Evolutionary conservation across 2,888 invertebrate genomes (phyloP).

Genomic region (Sceliomorpha sp.): DNA sequence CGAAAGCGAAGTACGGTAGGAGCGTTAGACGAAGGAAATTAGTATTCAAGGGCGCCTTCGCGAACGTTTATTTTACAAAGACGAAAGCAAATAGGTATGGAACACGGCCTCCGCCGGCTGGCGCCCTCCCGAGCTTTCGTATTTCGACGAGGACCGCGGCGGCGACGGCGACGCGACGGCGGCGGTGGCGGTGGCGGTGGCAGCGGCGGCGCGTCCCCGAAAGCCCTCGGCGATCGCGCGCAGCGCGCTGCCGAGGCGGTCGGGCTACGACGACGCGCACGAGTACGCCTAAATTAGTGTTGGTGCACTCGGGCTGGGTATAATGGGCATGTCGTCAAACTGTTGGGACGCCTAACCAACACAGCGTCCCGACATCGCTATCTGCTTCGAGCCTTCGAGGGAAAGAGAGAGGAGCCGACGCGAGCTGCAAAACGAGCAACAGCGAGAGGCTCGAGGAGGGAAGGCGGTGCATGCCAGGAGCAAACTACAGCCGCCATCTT

Average conservation of each 20-base stretch:
- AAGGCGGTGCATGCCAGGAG: constrained; percentile 73
- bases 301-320: constrained; percentile 54
- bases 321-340: constrained; percentile 77
- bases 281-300: constrained; percentile 25
- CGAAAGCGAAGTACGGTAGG: not conserved
- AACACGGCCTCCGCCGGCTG: constrained; percentile 30
- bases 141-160: constrained; percentile 33
- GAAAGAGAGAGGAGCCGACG: constrained; percentile 33
- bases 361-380: constrained; percentile 61
- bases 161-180: too few relatives aligned
- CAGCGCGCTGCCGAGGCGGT: too few relatives aligned
- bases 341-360: constrained; percentile 74
- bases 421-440: constrained; percentile 29
- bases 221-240: constrained; percentile 30
- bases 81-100: constrained; percentile 69
- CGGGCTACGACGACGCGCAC: too few relatives aligned
- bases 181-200: too few relatives aligned
- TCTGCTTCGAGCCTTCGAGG: constrained; percentile 56
- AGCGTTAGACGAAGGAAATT: constrained; percentile 56
- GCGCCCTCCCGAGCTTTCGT: constrained; percentile 43
- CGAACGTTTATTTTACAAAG: constrained; percentile 75
- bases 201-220: too few relatives aligned
- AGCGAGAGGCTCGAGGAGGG: constrained; percentile 54
- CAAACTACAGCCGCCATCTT: constrained; percentile 79
- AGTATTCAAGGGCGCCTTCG: constrained; percentile 70